Evolutionary conservation across 2,888 invertebrate genomes (phyloP).

Genomic region (Sminthurides aquaticus): DNA sequence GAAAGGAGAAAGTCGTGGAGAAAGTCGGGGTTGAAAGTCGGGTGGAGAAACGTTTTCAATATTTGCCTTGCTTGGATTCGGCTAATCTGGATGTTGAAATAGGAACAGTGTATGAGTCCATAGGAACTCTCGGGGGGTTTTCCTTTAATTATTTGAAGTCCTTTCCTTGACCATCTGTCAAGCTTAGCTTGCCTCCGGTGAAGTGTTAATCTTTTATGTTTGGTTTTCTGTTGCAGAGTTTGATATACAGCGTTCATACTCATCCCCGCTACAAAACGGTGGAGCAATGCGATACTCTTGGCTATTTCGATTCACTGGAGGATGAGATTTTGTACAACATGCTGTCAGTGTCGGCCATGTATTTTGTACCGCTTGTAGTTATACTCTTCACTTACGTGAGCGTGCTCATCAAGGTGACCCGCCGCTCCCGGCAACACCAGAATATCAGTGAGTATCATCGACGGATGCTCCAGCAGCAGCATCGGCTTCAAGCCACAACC

Average conservation of each 20-base stretch:
- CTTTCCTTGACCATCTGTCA: too few relatives aligned
- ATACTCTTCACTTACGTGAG: slow-evolving; percentile 65
- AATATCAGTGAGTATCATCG: slow-evolving; percentile 27
- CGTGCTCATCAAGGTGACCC: slow-evolving; percentile 66
- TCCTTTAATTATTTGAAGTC: too few relatives aligned
- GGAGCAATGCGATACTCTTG: slow-evolving; percentile 68
- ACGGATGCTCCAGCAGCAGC: slow-evolving; percentile 11
- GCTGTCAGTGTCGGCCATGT: slow-evolving; percentile 63
- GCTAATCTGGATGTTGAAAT: too few relatives aligned
- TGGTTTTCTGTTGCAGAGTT: slow-evolving; percentile 59
- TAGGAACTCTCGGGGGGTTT: too few relatives aligned
- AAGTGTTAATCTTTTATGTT: too few relatives aligned
- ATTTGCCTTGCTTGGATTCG: too few relatives aligned
- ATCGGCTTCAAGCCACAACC: neutral
- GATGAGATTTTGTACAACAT: slow-evolving; percentile 65
- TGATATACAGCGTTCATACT: slow-evolving; percentile 63
- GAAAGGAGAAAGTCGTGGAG: too few relatives aligned
- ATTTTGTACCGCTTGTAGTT: slow-evolving; percentile 63
- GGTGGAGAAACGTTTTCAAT: too few relatives aligned
- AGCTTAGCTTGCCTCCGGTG: neutral
- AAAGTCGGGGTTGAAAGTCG: too few relatives aligned
- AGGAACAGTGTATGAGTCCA: too few relatives aligned
- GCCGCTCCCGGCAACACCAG: slow-evolving; percentile 54
- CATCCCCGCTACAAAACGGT: slow-evolving; percentile 61
- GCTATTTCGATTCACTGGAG: slow-evolving; percentile 57